Evolutionary conservation across 2,888 invertebrate genomes (phyloP).

Genomic region (Muschampia plurimacula): DNA sequence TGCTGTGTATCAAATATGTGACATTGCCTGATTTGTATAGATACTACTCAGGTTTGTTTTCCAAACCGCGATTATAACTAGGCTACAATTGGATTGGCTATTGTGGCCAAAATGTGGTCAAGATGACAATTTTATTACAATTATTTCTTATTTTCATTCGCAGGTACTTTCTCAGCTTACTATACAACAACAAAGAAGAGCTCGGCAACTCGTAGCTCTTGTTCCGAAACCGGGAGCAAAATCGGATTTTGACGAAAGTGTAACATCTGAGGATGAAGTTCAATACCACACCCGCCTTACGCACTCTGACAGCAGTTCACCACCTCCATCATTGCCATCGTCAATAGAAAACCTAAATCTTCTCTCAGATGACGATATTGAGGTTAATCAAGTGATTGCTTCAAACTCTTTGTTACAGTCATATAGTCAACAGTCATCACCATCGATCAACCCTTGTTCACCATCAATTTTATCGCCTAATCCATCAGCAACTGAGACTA

Average conservation of each 20-base stretch:
- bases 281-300: conserved; percentile 22
- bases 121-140: too few relatives aligned
- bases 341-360: conserved; percentile 38
- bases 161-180: too few relatives aligned
- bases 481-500: too few relatives aligned
- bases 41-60: too few relatives aligned
- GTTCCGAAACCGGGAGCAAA: conserved; percentile 41
- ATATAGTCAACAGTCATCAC: conserved; percentile 2
- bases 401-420: not conserved
- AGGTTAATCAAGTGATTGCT: too few relatives aligned
- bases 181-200: too few relatives aligned
- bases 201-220: conserved; percentile 15
- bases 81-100: too few relatives aligned
- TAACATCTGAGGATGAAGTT: conserved; percentile 35
- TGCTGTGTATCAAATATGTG: too few relatives aligned
- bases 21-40: conserved; percentile 23
- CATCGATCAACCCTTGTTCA: not conserved
- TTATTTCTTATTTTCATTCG: too few relatives aligned
- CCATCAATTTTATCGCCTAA: not conserved
- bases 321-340: conserved; percentile 42
- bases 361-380: conserved; percentile 7
- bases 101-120: too few relatives aligned
- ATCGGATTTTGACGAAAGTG: conserved; percentile 41
- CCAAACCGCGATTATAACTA: too few relatives aligned
- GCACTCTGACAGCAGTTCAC: conserved; percentile 42